Conservation (phyloP, 2,797 vertebrate species). For the Gorsachius magnificus region DNA sequence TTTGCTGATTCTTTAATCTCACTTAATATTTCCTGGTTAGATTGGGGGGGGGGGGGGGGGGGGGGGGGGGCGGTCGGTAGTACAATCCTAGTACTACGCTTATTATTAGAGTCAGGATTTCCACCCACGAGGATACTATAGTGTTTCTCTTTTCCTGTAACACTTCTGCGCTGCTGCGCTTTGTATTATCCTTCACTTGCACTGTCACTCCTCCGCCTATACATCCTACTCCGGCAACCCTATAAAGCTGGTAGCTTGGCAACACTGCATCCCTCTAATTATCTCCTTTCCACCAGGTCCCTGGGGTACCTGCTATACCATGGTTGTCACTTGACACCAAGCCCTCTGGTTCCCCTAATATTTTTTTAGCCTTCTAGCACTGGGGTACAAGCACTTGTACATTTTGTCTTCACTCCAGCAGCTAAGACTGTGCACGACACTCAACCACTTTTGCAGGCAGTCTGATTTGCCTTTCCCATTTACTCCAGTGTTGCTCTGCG, state of each 20-base stretch:
- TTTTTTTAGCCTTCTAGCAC: neutral
- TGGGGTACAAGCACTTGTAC: neutral
- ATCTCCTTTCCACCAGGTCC: neutral
- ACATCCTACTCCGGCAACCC: conserved; percentile 6
- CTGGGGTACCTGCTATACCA: neutral
- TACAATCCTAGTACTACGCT: conserved; percentile 34
- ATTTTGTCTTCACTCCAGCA: neutral
- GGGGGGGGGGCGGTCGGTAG: neutral
- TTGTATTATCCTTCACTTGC: neutral
- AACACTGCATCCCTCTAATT: neutral
- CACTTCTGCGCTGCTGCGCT: neutral
- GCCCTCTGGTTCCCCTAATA: neutral
- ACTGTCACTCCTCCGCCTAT: conserved; percentile 7
- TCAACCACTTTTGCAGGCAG: neutral
- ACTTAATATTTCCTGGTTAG: conserved; percentile 25
- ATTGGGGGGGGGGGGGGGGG: no score
- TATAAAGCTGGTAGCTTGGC: conserved; percentile 15
- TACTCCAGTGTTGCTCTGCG: neutral
- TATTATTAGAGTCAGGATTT: conserved; percentile 25
- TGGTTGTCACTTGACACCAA: neutral
- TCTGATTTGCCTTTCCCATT: neutral
- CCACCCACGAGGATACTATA: neutral
- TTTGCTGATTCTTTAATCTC: conserved; percentile 38
- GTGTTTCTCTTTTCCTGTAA: neutral
- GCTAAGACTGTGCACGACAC: neutral